A percentile compares a stretch with the other conserved stretches of the same genome.
Conservation (phyloP, 2,797 vertebrate genomes). For the Tinamus major region DNA sequence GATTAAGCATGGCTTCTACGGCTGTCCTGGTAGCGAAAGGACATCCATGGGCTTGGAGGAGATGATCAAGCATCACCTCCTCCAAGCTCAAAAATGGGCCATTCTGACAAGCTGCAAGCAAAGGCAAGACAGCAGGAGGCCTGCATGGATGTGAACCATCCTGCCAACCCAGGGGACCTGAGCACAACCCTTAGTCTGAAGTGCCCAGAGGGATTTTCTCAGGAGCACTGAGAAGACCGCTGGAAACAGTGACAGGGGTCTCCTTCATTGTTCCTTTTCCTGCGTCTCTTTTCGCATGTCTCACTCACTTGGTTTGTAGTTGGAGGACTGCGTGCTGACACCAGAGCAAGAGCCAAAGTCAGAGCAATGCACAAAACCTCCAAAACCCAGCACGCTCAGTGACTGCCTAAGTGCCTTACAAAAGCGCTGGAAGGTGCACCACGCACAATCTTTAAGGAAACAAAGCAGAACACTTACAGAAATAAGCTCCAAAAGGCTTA, state of each 20-base stretch:
- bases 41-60: neutral
- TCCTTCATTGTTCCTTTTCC: neutral
- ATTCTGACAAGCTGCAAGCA: too few species aligned
- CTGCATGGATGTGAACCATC: neutral
- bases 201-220: neutral
- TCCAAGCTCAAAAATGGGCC: neutral
- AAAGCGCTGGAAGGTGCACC: neutral
- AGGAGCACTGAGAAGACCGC: neutral
- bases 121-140: neutral
- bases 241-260: neutral
- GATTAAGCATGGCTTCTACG: neutral
- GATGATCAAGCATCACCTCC: neutral
- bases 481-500: neutral
- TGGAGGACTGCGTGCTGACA: neutral
- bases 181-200: neutral
- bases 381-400: neutral
- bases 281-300: neutral
- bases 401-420: neutral
- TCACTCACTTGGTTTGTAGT: neutral
- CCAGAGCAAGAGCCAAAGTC: neutral
- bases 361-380: neutral
- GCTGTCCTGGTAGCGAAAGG: neutral
- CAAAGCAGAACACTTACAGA: neutral
- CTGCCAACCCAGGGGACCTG: neutral
- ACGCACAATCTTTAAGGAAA: neutral